Percentiles rank a stretch among this genome's conserved stretches.
phyloP scores from a whole-genome alignment of 2,113 vertebrate genomes.

The Myocastor coypus region DNA sequence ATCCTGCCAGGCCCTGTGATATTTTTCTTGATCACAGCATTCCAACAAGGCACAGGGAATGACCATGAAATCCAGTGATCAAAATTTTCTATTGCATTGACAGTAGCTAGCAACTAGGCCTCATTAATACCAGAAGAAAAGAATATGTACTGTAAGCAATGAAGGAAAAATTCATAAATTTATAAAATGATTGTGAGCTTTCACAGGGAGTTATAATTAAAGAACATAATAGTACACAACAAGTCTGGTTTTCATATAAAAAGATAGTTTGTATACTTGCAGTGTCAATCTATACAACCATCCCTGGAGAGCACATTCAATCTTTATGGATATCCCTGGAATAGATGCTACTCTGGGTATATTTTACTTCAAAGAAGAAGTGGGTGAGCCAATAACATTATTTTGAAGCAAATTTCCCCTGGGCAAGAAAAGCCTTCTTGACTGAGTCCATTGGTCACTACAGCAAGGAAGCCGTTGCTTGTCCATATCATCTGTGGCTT shows the following conservation, averaged over 20 bases:
- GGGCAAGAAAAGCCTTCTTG: neutral
- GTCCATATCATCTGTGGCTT: conserved; percentile 44
- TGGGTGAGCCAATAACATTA: neutral
- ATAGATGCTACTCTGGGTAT: neutral
- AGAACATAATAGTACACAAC: neutral
- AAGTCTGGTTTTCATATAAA: neutral
- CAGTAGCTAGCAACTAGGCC: neutral
- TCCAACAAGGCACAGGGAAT: neutral
- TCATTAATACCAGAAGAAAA: neutral
- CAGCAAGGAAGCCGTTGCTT: neutral
- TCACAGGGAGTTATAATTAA: neutral
- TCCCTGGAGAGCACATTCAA: neutral
- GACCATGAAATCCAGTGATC: neutral
- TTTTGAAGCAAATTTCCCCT: conserved; percentile 29
- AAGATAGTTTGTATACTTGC: neutral
- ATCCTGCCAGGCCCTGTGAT: too few species aligned
- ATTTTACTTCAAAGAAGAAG: conserved; percentile 12
- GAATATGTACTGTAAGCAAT: neutral
- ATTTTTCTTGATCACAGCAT: neutral
- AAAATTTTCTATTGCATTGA: neutral
- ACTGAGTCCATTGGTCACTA: neutral
- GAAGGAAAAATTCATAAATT: conserved; percentile 13
- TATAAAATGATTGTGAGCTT: neutral
- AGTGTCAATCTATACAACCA: neutral
- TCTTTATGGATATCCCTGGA: neutral